Evolutionary conservation across 2,113 vertebrate genomes (phyloP), one percentile per base, ranked within the genome.

Genomic region (Pavo muticus): DNA sequence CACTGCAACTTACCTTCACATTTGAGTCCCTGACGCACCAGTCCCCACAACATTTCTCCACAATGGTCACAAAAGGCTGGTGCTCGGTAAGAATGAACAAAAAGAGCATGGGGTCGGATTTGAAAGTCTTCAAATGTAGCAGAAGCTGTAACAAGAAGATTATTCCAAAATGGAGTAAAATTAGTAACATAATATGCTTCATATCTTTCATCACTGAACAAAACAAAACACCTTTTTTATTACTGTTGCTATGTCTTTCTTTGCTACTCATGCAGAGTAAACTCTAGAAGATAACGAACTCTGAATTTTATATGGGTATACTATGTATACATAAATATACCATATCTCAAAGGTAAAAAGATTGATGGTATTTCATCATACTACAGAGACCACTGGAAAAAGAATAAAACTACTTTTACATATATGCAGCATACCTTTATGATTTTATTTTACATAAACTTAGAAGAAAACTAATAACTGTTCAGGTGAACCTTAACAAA

Each of bases 11-110:
- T 93, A 99, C 99, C 99, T 98, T 99, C 99, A 96, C 99, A 99
- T 94, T 99, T 99, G 76, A 99, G 99, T 29, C 99, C 99, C 94
- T 99, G 99, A 9, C 99, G 98, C 15, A 99, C 99, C 45, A 99
- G 97, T 3, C 99, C 99, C 99, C 99, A 99, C 48, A 99, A 96
- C 99, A 99, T 99, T 97, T 99, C 99, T 64, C 99, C 99, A 63
- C 99, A 99, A 95, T 99, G 99, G 96, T 99, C 99, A 87, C 99
- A 99, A 95, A 99, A 99, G n/a, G 99, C 98, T 8, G 99, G 99
- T 0, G 99, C 99, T 82, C 99, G 97, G 94, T 99, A 99, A 0
- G 99, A 99, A 96, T 99, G 99, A 57, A 99, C 99, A 60, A 99
- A 99, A 54, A 99, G 97, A 40, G 99, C 94, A 27, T 99, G 99